Base-by-base conservation (phyloP, 2,888 invertebrate genomes). In the Achlya flavicornis region DNA sequence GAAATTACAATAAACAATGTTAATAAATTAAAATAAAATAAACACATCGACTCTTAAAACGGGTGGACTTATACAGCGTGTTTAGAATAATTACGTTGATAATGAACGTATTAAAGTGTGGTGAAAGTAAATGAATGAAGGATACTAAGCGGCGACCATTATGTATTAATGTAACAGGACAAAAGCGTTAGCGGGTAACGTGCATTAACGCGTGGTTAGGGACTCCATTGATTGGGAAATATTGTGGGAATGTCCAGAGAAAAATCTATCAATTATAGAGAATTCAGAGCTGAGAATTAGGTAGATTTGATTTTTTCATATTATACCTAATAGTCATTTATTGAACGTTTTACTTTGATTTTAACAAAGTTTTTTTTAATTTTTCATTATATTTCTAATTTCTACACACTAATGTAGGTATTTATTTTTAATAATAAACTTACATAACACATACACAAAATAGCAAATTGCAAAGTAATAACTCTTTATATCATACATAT, bases 71-170 rank as follows among this genome's bases (percentile, higher is more conserved):
- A 10, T 19, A 53, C 6, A 53, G 10, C 53, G 19, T 53, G 19
- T 19, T 53, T 19, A 53, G 53, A 19, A 19, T 53, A 53, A 53
- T 53, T 53, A 53, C 10, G 8, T 3, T 16, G 7, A 48, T 48
- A 48, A 48, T 48, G 16, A 16, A 19, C 19, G 19, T 53, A 53
- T 53, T 53, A 19, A 10, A 16, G 19, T 53, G 53, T 53, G 53
- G 53, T 4, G 53, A 53, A 53, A 53, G 53, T 53, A 53, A 19
- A 19, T 19, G 14, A 53, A 53, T 53, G 19, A 80, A 68, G 66
- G 71, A 81, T 82, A 88, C 87, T 88, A 86, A 80, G 73, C 75
- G 74, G 79, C 77, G 80, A 85, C 86, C 85, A 85, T 85, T 84
- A 85, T 78, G 79, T 81, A 76, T 79, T 69, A 71, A 72, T 70